A percentile compares a stretch with the other conserved stretches of the same genome.
Evolutionary conservation across 2,888 invertebrate genomes (phyloP).

Genomic region (Phragmatobia fuliginosa): DNA sequence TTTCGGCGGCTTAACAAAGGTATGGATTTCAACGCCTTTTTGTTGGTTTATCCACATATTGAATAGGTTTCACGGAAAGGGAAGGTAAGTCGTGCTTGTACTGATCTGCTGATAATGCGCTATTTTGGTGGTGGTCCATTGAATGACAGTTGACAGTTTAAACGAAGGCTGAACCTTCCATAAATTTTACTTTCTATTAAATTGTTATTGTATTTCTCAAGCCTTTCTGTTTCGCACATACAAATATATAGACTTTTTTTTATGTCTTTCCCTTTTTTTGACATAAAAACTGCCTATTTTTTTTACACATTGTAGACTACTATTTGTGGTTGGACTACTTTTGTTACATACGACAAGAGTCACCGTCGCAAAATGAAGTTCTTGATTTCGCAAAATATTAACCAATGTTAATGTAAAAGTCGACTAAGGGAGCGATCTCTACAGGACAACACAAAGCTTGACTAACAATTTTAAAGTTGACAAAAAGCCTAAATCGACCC

Average conservation of each 20-base stretch:
- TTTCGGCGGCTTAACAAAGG: slow-evolving; percentile 68
- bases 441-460: no score
- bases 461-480: no score
- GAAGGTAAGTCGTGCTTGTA: slow-evolving; percentile 72
- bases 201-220: slow-evolving; percentile 42
- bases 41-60: slow-evolving; percentile 78
- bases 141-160: slow-evolving; percentile 75
- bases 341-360: background rate
- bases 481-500: no score
- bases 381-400: background rate
- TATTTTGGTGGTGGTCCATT: slow-evolving; percentile 78
- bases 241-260: slow-evolving; percentile 40
- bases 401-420: no score
- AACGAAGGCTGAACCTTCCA: slow-evolving; percentile 58
- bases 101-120: slow-evolving; percentile 69
- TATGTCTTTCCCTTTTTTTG: no score
- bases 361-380: background rate
- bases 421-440: no score
- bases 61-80: slow-evolving; percentile 78
- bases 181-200: slow-evolving; percentile 74
- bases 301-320: background rate
- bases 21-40: slow-evolving; percentile 85
- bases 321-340: background rate
- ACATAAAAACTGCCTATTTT: no score
- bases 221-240: slow-evolving; percentile 33